Percentiles rank a stretch among this genome's conserved stretches.
Evolutionary conservation across 2,113 vertebrate genomes (phyloP).

Genomic region (Ictalurus furcatus): DNA sequence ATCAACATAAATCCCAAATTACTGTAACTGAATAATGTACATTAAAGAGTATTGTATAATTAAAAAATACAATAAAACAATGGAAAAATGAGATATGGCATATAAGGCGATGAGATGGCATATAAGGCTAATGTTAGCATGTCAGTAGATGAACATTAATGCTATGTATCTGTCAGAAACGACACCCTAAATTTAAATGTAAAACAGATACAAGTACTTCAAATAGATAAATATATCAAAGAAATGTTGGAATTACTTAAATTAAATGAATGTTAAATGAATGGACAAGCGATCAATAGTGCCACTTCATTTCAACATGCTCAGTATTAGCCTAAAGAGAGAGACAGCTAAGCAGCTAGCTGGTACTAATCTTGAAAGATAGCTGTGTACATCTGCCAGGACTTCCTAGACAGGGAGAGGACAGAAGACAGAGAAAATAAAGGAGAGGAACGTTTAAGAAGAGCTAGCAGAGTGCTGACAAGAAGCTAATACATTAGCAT

Average conservation of each 20-base stretch:
- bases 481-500: neutral
- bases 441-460: neutral
- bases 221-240: neutral
- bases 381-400: neutral
- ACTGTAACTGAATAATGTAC: neutral
- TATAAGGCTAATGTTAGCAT: neutral
- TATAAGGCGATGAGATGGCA: too few relatives aligned
- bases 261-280: neutral
- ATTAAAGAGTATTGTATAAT: neutral
- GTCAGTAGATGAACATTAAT: neutral
- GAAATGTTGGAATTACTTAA: neutral
- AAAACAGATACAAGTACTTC: neutral
- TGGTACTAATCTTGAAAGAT: neutral
- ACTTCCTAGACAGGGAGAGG: neutral
- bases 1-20: neutral
- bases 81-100: neutral
- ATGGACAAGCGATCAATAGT: neutral
- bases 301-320: neutral
- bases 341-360: neutral
- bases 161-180: neutral
- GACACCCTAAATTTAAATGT: too few relatives aligned
- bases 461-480: neutral
- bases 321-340: neutral
- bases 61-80: neutral
- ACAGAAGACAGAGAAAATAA: neutral